Base-by-base conservation (phyloP, 2,113 vertebrate genomes). In the Sialia sialis region DNA sequence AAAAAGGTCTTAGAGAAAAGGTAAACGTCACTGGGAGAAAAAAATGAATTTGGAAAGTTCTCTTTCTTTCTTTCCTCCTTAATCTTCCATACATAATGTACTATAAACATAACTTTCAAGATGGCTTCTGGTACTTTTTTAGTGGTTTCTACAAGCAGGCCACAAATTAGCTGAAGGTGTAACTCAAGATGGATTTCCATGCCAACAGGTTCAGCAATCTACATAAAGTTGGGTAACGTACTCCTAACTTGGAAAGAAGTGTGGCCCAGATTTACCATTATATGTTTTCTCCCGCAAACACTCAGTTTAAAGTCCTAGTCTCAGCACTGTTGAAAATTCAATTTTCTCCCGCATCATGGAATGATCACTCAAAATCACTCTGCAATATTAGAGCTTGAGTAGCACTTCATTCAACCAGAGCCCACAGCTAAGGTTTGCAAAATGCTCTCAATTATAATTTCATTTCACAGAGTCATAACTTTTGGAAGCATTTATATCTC, bases 381-480 rank as follows among this genome's bases (percentile, higher is more conserved):
- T 0, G 4, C 81, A 83, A 18, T 91, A 84, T 59, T 18, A 58
- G 38, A 85, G 58, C 46, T 39, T 0, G 3, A 70, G 75, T 10
- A 86, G 76, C 78, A 43, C 63, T 82, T 87, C 75, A 44, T 66
- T 83, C 81, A 93, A 9, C 39, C 5, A 1, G 52, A 87, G 85
- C 83, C 87, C 68, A 93, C 55, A 85, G 84, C 64, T 85, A 38
- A 63, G 48, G 51, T 67, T 80, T 93, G 86, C 82, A 90, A 87
- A 89, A 91, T 52, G 64, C 49, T 72, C 85, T 78, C 91, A 77
- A 93, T 90, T 95, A 84, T 66, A 85, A 91, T 80, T 74, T 72
- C 52, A 88, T 94, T 96, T 94, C 86, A 93, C 70, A 62, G 11
- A 85, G 75, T 55, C 87, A 17, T 73, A 85, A 70, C 76, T 94